Conservation (phyloP, 2,113 vertebrate genomes). For the Mesembrinibis cayennensis region DNA sequence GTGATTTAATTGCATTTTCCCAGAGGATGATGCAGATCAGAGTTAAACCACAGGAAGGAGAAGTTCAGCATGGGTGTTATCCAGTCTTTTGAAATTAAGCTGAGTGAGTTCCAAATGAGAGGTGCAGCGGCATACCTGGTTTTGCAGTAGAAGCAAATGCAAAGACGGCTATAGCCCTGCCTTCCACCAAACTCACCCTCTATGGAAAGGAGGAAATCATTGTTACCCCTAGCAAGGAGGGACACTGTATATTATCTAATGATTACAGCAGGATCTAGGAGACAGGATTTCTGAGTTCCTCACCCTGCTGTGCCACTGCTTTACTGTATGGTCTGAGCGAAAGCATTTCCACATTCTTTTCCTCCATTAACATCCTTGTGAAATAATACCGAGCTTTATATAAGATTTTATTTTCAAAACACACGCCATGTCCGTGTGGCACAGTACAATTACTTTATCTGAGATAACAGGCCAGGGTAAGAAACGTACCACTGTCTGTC, state of each 20-base stretch:
- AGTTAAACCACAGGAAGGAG: not conserved
- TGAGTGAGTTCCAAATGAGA: not conserved
- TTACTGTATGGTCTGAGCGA: not conserved
- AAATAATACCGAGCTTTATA: not conserved
- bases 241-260: not conserved
- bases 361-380: not conserved
- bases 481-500: not conserved
- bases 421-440: not conserved
- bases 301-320: not conserved
- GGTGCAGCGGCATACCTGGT: not conserved
- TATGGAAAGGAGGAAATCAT: not conserved
- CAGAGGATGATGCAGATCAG: not conserved
- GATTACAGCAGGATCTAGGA: not conserved
- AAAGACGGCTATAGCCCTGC: not conserved
- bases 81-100: not conserved
- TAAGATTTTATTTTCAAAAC: not conserved
- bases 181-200: not conserved
- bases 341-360: not conserved
- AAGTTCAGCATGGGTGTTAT: not conserved
- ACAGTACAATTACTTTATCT: not conserved
- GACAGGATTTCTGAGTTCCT: conserved; percentile 9
- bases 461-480: not conserved
- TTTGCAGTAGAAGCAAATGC: not conserved
- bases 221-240: not conserved
- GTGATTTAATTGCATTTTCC: not conserved